Evolutionary conservation across 2,888 invertebrate genomes (phyloP).

Genomic region (Periphyllus acericola): DNA sequence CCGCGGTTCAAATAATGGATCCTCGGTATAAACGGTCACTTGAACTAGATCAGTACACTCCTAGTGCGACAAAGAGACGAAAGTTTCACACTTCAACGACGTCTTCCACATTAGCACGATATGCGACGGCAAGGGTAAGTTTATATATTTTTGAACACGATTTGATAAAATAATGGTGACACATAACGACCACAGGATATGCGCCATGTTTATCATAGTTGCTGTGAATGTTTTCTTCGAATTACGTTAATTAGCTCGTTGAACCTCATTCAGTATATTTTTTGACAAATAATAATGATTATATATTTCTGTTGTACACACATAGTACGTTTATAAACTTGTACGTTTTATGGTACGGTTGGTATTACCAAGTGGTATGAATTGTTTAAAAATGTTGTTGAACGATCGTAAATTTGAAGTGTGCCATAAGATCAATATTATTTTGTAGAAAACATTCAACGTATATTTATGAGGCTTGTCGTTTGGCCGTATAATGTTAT

Average conservation of each 20-base stretch:
- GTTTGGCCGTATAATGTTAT: neutral
- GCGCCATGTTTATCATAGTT: neutral
- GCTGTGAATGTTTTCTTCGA: neutral
- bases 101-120: constrained; percentile 35
- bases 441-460: neutral
- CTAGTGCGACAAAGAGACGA: constrained; percentile 33
- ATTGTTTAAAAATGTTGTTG: too few species aligned
- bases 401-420: neutral
- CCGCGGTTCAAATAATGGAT: constrained; percentile 52
- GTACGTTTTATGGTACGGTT: neutral
- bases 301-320: too few species aligned
- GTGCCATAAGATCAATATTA: neutral
- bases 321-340: too few species aligned
- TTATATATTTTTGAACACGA: neutral
- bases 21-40: constrained; percentile 51
- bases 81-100: constrained; percentile 33
- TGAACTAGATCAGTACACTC: constrained; percentile 54
- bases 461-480: neutral
- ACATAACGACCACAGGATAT: neutral
- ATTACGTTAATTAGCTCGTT: neutral
- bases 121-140: constrained; percentile 27
- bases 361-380: neutral
- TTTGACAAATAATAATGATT: too few species aligned
- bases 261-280: too few species aligned
- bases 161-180: neutral